These are phyloP conservation scores for Spilosoma lubricipeda DNA, from an alignment of 2,888 invertebrate species.

Conservation along the genomic window DNA sequence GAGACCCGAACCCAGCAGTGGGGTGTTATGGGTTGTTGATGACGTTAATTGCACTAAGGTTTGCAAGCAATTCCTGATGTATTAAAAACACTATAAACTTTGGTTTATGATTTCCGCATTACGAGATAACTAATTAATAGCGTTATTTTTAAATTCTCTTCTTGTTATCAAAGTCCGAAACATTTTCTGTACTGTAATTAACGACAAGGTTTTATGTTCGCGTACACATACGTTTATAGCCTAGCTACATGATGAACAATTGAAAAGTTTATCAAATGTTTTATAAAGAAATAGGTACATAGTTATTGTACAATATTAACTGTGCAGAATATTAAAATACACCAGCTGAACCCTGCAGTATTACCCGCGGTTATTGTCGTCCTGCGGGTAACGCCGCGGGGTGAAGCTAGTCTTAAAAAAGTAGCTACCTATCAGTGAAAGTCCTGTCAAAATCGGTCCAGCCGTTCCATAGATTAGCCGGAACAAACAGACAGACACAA, in stretches of 20 bases:
- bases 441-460: no score
- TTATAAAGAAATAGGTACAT: neutral
- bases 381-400: no score
- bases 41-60: neutral
- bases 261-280: constrained; percentile 24
- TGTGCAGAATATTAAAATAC: neutral
- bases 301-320: neutral
- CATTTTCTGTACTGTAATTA: constrained; percentile 37
- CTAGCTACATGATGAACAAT: neutral
- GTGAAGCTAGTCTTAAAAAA: no score
- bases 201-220: constrained; percentile 32
- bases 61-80: constrained; percentile 10
- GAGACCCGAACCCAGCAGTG: no score
- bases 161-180: constrained; percentile 35
- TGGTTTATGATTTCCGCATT: constrained; percentile 7
- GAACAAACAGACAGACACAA: no score
- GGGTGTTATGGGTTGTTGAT: no score
- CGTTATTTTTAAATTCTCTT: constrained; percentile 27
- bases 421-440: no score
- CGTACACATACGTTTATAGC: constrained; percentile 14
- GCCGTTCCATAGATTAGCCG: no score
- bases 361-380: no score
- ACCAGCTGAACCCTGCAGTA: no score
- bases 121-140: constrained; percentile 16
- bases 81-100: constrained; percentile 6